Base-by-base conservation (phyloP, 2,113 vertebrate genomes). In the Epinephelus fuscoguttatus region DNA sequence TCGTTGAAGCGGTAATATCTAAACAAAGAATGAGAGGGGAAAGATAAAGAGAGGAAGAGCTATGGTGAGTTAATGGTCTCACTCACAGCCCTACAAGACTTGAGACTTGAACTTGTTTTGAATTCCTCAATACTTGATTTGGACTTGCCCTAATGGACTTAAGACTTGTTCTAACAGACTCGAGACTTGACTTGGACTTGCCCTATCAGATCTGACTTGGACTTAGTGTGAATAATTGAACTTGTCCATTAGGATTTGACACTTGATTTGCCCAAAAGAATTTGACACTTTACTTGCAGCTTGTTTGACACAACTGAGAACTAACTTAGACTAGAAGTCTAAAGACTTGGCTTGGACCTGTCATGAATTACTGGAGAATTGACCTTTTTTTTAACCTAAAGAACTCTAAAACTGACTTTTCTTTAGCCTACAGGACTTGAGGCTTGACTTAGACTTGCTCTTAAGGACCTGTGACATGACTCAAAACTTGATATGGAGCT, bases 1-100 rank as follows among this genome's bases (percentile, higher is more conserved):
- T 98, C 97, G 0, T 96, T 97, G 88, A 96, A 98, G 25, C 97
- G 96, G 88, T 97, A 98, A 88, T 98, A 98, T 85, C 97, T 98
- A 23, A 81, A 45, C 6, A 61, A 47, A 68, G 8, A 49, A 50
- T 13, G 12, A 63, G 6, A 25, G 10, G 4, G 25, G 23, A 77
- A 33, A 61, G 6, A 30, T 19, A 7, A 63, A 53, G 4, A 19
- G 78, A 61, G 18, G 7, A 27, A 56, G 2, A 23, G 25, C 4
- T 19, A 2, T 0, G 6, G 37, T 70, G 59, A 64, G 52, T 50
- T 67, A 6, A 52, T 11, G 9, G 59, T 56, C 25, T 23, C 37
- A 23, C 23, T 13, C 2, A 42, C n/a, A 47, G 52, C 23, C 60
- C 19, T 2, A 2, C 10, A 60, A 37, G 55, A 73, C 49, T 21